A percentile compares a stretch with the other conserved stretches of the same genome.
phyloP scores from a whole-genome alignment of 2,113 vertebrate genomes.

The Synchiropus splendidus region DNA sequence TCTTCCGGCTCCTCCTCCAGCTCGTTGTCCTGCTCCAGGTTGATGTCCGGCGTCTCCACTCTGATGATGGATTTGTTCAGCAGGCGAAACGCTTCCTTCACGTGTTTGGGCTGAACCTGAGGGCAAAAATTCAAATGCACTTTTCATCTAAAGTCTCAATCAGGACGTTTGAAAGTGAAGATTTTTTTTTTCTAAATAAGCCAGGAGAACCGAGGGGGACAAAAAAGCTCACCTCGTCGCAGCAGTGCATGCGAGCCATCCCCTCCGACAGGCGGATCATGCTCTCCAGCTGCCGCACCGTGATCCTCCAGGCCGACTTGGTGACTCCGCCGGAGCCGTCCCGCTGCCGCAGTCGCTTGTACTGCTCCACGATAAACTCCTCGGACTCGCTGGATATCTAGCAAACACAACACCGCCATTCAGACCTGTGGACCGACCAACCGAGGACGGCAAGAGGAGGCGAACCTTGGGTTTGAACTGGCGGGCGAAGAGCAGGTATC shows the following conservation, averaged over 20 bases:
- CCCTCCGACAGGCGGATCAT: conserved; percentile 95
- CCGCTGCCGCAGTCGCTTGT: conserved; percentile 89
- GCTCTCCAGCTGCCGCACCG: conserved; percentile 91
- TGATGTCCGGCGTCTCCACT: conserved; percentile 95
- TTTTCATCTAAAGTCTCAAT: no score
- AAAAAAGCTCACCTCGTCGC: conserved; percentile 78
- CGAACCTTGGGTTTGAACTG: conserved; percentile 96
- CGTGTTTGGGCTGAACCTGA: conserved; percentile 96
- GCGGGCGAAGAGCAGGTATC: conserved; percentile 92
- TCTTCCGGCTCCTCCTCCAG: conserved; percentile 65
- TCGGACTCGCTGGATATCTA: conserved; percentile 95
- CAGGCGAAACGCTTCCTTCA: conserved; percentile 95
- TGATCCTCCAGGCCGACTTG: conserved; percentile 94
- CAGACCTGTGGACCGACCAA: not conserved
- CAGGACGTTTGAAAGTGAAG: no score
- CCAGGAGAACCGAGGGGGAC: no score
- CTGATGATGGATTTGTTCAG: conserved; percentile 97
- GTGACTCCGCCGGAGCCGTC: conserved; percentile 78
- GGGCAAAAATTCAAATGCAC: no score
- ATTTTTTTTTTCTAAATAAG: no score
- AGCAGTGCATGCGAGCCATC: conserved; percentile 99
- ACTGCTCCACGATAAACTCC: conserved; percentile 98
- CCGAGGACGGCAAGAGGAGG: not conserved
- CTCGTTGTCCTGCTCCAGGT: conserved; percentile 89
- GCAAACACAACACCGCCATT: not conserved